Evolutionary conservation across 2,113 vertebrate species (phyloP), one percentile per base, ranked within the genome.

Genomic region (Lota lota): DNA sequence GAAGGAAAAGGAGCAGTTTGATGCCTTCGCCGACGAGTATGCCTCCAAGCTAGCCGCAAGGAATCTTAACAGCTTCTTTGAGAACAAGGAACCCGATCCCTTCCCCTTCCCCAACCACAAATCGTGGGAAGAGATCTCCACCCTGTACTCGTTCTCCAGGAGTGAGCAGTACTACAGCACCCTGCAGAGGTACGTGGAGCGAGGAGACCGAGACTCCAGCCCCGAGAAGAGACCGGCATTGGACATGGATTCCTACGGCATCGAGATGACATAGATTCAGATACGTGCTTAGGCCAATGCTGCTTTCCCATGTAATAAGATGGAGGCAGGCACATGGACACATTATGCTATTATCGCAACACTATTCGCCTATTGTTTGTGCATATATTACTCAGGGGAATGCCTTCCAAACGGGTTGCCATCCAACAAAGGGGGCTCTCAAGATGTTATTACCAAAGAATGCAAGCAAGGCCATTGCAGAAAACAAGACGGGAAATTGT

Each of bases 51-150:
- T 94, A 72, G 92, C 92, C 0, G 84, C 91, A 6, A 84, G 92
- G 36, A 93, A 93, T 68, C 83, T 93, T 56, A 69, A 87, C 66
- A 92, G 90, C 70, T 93, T 93, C 85, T 93, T 93, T 63, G 90
- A 92, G 64, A 90, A 90, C 76, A 80, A 79, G 33, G 50, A 68
- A 0, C 87, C 91, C 0, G 77, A 67, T 5, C 22, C 5, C 0
- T 91, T 93, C 63, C 85, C 88, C 1, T 92, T 93, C 53, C 92
- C 92, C 16, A 87, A 77, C 76, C 90, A 92, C 79, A 87, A 24
- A 28, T 87, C 92, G 0, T 93, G 92, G 92, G 92, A 93, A 64
- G 75, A 91, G 80, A 81, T 93, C 69, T 93, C 92, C 0, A 51
- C 74, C 0, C 28, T 86, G 8, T 91, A 92, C 79, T 87, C 73